Evolutionary conservation across 1,140 invertebrate genomes (phyloP), one percentile per base, ranked within the genome.

Genomic region (Caenorhabditis brenneri): DNA sequence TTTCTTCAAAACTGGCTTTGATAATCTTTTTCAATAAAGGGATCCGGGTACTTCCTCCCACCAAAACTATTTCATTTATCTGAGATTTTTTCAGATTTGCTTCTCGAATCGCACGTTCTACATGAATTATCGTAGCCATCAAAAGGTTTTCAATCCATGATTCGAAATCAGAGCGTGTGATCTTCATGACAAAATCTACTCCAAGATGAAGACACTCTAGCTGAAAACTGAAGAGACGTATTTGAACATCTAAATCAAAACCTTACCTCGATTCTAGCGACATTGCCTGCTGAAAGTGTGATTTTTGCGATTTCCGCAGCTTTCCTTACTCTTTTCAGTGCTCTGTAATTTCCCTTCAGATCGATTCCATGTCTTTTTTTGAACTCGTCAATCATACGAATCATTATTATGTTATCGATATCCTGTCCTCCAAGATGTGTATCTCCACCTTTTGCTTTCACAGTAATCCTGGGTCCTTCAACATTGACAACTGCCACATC

Each of bases 381-480:
- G 89, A 92, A 93, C 83, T 93, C 84, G 86, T 93, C 93, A 84
- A 93, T 92, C 88, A 93, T 93, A 86, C 93, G 91, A 55, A 93
- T 92, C 91, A 93, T 92, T 0, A 93, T 92, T 49, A 92, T 88
- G 84, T 93, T 92, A 88, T 93, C 93, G 88, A 93, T 93, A 87
- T 93, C 93, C 88, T 93, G 93, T 85, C 93, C 93, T 86, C 89
- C 89, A 81, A 91, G 90, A 82, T 90, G 89, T 29, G 90, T 90
- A 78, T 90, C 89, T 89, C 98, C 98, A 91, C 98, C 98, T 65
- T 98, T 99, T 1, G 98, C 95, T 19, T 97, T 97, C 19, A 98
- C 96, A 58, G 78, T 81, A 39, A 48, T 81, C 36, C 42, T 83
- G 1, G 46, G 69, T 49, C 33, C 46, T 29, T 69, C 46, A 15